Conservation (phyloP, 2,113 vertebrate species). For the Nycticorax nycticorax region DNA sequence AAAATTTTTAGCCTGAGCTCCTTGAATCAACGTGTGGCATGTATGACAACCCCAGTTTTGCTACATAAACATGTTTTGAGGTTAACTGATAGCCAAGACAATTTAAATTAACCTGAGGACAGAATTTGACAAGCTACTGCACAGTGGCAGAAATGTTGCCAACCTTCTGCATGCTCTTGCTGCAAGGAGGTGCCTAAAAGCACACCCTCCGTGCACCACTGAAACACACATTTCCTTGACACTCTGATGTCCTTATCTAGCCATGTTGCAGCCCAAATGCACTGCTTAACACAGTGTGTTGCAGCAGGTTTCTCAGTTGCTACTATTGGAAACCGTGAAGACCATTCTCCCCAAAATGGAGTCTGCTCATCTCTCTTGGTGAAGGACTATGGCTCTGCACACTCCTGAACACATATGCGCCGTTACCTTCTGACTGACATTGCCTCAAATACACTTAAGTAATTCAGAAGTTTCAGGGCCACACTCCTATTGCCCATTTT, state of each 20-base stretch:
- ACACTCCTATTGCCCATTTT: rapidly evolving
- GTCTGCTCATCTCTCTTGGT: not conserved
- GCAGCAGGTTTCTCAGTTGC: not conserved
- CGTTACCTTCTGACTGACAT: not conserved
- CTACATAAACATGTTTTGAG: not conserved
- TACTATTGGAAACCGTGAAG: not conserved
- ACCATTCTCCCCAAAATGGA: not conserved
- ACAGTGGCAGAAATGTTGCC: not conserved
- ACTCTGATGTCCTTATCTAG: not conserved
- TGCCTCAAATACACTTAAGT: not conserved
- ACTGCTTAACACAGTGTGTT: not conserved
- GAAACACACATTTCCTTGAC: not conserved
- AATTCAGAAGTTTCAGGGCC: not conserved
- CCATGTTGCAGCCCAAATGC: not conserved
- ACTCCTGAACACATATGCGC: not conserved
- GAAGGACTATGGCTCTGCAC: not conserved
- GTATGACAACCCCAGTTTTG: not conserved
- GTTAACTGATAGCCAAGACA: not conserved
- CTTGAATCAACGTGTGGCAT: not conserved
- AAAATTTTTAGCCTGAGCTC: not conserved
- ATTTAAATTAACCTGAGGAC: not conserved
- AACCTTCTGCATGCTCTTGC: not conserved
- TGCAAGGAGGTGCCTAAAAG: not conserved
- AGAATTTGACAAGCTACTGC: not conserved
- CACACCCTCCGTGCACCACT: not conserved